Percentiles rank a stretch among this genome's conserved stretches.
Conservation (phyloP, 2,113 vertebrate genomes). For the Sinocyclocheilus rhinocerous region DNA sequence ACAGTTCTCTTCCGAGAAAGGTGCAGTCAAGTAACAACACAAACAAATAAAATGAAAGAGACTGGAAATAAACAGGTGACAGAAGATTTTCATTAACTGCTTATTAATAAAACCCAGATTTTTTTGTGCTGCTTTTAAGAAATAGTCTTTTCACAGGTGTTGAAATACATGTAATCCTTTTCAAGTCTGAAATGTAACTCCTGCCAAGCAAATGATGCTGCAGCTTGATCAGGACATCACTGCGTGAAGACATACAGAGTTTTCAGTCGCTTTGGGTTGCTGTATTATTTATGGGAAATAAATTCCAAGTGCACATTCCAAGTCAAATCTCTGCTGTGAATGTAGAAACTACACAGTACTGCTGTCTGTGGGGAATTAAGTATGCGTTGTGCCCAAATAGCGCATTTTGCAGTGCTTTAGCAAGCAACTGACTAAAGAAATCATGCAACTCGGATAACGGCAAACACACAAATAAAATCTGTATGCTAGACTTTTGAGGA, state of each 20-base stretch:
- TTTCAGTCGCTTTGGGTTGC: background rate
- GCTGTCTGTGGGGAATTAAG: background rate
- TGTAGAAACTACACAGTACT: background rate
- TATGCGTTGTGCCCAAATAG: background rate
- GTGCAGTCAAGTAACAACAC: background rate
- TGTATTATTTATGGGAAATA: slow-evolving; percentile 13
- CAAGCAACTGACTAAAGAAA: background rate
- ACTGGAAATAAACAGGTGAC: slow-evolving; percentile 6
- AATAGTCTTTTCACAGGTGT: background rate
- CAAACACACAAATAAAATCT: background rate
- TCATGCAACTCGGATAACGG: background rate
- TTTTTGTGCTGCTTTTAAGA: background rate
- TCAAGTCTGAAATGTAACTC: slow-evolving; percentile 9
- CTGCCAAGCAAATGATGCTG: background rate
- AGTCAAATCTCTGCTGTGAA: background rate
- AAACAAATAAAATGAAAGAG: background rate
- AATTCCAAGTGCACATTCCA: slow-evolving; percentile 1
- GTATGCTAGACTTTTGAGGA: too few species aligned
- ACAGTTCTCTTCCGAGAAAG: slow-evolving; percentile 13
- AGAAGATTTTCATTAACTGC: background rate
- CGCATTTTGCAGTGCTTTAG: background rate
- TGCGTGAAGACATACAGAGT: background rate
- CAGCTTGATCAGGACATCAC: slow-evolving; percentile 25
- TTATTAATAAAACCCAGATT: background rate
- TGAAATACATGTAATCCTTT: slow-evolving; percentile 46